A percentile compares a stretch with the other conserved stretches of the same genome.
Evolutionary conservation across 2,113 vertebrate genomes (phyloP).

Genomic region (Forbesichthys agassizii): DNA sequence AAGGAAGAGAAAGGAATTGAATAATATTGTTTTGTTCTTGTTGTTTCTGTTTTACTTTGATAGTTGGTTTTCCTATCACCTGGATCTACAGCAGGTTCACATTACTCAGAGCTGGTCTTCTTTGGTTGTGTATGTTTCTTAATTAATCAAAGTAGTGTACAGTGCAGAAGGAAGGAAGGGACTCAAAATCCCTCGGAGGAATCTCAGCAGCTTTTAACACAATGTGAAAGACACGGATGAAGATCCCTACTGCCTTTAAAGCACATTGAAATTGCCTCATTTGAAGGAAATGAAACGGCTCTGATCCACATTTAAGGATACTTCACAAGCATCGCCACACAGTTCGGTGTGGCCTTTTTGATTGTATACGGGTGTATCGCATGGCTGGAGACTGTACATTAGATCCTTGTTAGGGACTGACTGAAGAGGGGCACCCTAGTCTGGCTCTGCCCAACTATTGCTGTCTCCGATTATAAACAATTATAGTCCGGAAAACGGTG

Average conservation of each 20-base stretch:
- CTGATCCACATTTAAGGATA: constrained; percentile 45
- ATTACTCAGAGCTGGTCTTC: too few species aligned
- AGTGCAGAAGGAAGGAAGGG: background rate
- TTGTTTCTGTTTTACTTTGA: constrained; percentile 53
- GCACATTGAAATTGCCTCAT: constrained; percentile 46
- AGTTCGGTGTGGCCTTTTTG: constrained; percentile 45
- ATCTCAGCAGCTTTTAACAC: constrained; percentile 16
- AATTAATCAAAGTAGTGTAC: constrained; percentile 25
- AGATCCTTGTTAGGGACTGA: constrained; percentile 45
- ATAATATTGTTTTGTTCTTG: constrained; percentile 43
- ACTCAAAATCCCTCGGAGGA: constrained; percentile 12
- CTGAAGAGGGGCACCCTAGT: constrained; percentile 13
- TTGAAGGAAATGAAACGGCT: constrained; percentile 32
- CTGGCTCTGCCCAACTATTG: too few species aligned
- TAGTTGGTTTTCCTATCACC: too few species aligned
- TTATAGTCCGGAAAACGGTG: too few species aligned
- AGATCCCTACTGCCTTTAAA: constrained; percentile 29
- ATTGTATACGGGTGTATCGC: constrained; percentile 31
- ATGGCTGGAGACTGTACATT: background rate
- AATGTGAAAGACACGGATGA: constrained; percentile 18
- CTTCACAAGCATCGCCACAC: constrained; percentile 43
- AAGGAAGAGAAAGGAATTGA: constrained; percentile 48
- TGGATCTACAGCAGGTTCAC: too few species aligned
- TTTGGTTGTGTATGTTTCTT: too few species aligned
- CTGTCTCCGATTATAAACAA: too few species aligned